Percentiles rank a stretch among this genome's conserved stretches.
These are phyloP conservation scores for Aphodius sticticus DNA, from an alignment of 2,888 invertebrate genomes.

Conservation along the genomic window DNA sequence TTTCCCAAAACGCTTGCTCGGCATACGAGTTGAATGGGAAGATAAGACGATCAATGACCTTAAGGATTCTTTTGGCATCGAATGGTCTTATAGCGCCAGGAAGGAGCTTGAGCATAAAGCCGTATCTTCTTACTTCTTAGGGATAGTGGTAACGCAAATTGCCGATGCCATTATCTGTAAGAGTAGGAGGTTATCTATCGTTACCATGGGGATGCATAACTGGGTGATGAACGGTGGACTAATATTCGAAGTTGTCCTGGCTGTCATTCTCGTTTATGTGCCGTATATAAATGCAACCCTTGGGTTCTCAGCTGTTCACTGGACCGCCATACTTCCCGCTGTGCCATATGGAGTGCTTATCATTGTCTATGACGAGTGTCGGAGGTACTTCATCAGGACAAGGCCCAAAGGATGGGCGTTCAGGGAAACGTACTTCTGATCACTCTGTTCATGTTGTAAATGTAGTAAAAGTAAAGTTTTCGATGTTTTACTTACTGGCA, in stretches of 20 bases:
- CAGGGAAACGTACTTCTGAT: constrained; percentile 76
- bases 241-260: constrained; percentile 67
- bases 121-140: constrained; percentile 81
- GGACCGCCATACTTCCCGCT: constrained; percentile 74
- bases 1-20: constrained; percentile 67
- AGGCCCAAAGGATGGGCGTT: constrained; percentile 76
- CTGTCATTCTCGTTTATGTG: constrained; percentile 70
- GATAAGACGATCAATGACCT: constrained; percentile 67
- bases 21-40: constrained; percentile 70
- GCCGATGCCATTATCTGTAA: constrained; percentile 84
- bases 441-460: not conserved
- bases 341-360: constrained; percentile 79
- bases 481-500: not conserved
- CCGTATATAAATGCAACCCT: constrained; percentile 72
- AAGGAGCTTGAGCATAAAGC: constrained; percentile 76
- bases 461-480: not conserved
- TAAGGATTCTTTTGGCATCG: constrained; percentile 77
- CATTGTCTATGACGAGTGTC: constrained; percentile 76
- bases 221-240: constrained; percentile 68
- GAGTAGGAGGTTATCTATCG: constrained; percentile 75
- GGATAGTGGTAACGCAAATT: constrained; percentile 80
- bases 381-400: constrained; percentile 74
- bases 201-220: constrained; percentile 79
- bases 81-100: constrained; percentile 75
- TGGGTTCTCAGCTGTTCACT: constrained; percentile 70